Evolutionary conservation across 2,113 vertebrate genomes (phyloP), one percentile per base, ranked within the genome.

Genomic region (Myocastor coypus): DNA sequence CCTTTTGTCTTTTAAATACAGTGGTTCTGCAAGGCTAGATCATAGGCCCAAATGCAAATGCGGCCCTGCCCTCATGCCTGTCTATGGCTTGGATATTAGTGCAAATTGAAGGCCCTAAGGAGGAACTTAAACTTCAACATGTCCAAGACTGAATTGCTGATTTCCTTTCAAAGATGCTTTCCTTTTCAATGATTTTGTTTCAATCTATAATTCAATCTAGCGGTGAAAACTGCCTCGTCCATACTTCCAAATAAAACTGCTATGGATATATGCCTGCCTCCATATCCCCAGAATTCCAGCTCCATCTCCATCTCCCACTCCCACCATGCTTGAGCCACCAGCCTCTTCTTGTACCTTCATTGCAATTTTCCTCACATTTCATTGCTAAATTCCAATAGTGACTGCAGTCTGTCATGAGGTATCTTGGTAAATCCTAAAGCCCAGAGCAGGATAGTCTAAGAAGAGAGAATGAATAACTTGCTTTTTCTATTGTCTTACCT

Each of bases 391-490:
- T 86, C 40, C n/a, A 87, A 30, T 32, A 13, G 20, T 50, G 19
- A 32, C 86, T 19, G 77, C 7, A 66, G 73, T 10, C 40, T 55
- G 7, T 52, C 26, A 40, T 42, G 85, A 77, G 3, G 10, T 82
- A 87, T 9, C 16, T 91, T 28, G 73, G 57, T 87, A 64, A 92
- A 55, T 75, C 13, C 57, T 75, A 84, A 68, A 57, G 42, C 46
- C 77, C 32, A 71, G 24, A 46, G 91, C 81, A 89, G 83, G 75
- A 42, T 7, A 93, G 77, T 68, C 57, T 83, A 96, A 83, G 73
- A 94, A 80, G 52, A 94, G 40, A 28, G 46, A 4, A 77, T 92
- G 75, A 46, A 66, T 34, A 52, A 12, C 3, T 80, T 89, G 9
- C 7, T n/a, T 75, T 57, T 73, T 90, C 2, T 85, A 42, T 46